Evolutionary conservation across 2,797 vertebrate species (phyloP), one percentile per base, ranked within the genome.

Genomic region (Benthosema pterotum): DNA sequence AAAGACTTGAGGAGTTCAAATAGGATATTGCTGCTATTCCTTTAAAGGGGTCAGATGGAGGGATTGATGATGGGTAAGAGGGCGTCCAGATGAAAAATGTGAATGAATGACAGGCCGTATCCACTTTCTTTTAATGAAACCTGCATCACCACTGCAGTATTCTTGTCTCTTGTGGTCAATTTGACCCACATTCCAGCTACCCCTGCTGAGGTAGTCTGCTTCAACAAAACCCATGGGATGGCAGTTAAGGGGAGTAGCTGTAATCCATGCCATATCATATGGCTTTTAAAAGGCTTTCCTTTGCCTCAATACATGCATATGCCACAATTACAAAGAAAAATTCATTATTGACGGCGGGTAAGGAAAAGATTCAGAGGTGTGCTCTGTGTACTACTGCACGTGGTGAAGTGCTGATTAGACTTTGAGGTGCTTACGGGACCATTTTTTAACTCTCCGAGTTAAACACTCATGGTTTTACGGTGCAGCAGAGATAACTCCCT

Each of bases 171-270:
- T 42, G 76, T 60, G 60, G 67, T 49, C 43, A 72, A 78, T 70
- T 22, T 84, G 85, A 88, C 84, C 86, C 86, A 85, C 72, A 89
- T 88, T 80, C 77, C 67, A 51, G 42, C 62, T 65, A 14, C 47
- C 69, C 68, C 55, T 38, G 2, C 19, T 1, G 57, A 77, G 48
- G 77, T 75, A 83, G 32, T 38, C 32, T 38, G 32, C 32, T 38
- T 25, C 5, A 38, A 9, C 32, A 38, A 38, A 32, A 38, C 32
- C 9, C 7, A 38, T 38, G 3, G 13, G 45, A 14, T 46, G 45
- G 42, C 4, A 47, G 11, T 17, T 67, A 46, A 51, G 42, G 22
- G 22, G 19, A 19, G 15, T 8, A 8, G 66, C 52, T 60, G 60
- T 80, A 84, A 87, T 83, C 76, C 72, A 48, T 49, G 60, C 60